phyloP scores from a whole-genome alignment of 2,113 vertebrate genomes.

The Pedionomus torquatus region DNA sequence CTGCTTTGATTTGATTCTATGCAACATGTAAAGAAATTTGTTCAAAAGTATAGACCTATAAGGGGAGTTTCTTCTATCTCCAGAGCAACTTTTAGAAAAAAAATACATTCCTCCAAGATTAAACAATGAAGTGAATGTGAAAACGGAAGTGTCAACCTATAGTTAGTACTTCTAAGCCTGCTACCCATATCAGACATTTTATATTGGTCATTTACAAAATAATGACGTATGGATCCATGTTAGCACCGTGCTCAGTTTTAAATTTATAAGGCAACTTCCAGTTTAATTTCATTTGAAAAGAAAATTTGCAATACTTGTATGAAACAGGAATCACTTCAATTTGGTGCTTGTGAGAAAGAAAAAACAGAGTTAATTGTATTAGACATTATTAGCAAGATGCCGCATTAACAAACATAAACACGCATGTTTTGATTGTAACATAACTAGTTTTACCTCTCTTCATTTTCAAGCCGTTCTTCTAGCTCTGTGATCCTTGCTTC shows the following conservation, averaged over 20 bases:
- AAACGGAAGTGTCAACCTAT: neutral
- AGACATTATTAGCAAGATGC: neutral
- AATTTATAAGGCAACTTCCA: neutral
- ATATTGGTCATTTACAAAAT: neutral
- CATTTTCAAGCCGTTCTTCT: constrained; percentile 89
- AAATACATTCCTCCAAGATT: neutral
- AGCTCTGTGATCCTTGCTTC: constrained; percentile 90
- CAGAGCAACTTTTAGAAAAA: neutral
- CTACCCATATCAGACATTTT: neutral
- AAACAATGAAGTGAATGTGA: neutral
- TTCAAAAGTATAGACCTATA: neutral
- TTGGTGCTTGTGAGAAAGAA: neutral
- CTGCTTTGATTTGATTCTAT: neutral
- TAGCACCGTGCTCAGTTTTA: neutral
- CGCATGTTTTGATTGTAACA: neutral
- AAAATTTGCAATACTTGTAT: neutral
- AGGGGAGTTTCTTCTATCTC: neutral
- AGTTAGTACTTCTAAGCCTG: neutral
- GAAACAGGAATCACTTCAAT: neutral
- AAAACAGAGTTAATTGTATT: neutral
- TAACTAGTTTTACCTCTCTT: constrained; percentile 84
- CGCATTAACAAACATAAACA: neutral
- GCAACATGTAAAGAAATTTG: neutral
- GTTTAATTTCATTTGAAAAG: neutral
- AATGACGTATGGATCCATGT: neutral